phyloP scores from a whole-genome alignment of 2,113 vertebrate genomes.

The Rhizomys pruinosus region DNA sequence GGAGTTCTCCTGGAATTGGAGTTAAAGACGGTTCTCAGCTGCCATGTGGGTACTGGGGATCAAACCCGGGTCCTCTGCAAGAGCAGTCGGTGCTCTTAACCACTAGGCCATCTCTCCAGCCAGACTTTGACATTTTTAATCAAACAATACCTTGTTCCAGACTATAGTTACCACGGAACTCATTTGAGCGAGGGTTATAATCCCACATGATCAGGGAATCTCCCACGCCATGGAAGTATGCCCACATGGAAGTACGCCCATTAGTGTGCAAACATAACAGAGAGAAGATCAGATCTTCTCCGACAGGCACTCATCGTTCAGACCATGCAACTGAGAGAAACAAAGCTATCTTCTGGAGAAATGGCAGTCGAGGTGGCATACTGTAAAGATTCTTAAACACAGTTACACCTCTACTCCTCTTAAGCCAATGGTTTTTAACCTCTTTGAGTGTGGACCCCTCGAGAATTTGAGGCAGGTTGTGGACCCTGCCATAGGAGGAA shows the following conservation, averaged over 20 bases:
- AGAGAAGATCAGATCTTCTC: neutral
- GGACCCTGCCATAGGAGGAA: constrained; percentile 18
- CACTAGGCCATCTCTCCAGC: no score
- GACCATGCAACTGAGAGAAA: neutral
- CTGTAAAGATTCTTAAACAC: neutral
- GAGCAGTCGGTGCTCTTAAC: no score
- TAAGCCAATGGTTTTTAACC: neutral
- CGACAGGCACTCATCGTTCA: neutral
- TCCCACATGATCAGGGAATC: neutral
- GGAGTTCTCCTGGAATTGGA: no score
- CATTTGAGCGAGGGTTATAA: neutral
- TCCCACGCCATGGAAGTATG: neutral
- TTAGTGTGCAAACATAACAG: neutral
- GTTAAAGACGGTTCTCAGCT: no score
- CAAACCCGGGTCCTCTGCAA: no score
- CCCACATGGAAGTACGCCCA: neutral
- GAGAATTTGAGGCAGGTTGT: constrained; percentile 38
- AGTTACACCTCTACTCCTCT: neutral
- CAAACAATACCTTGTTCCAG: constrained; percentile 33
- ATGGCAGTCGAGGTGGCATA: neutral
- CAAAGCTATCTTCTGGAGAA: neutral
- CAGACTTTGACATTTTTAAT: neutral
- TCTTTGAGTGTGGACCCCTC: neutral
- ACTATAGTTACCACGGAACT: neutral
- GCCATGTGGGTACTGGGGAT: no score